phyloP scores from a whole-genome alignment of 2,797 vertebrate species.

The Catharus ustulatus region DNA sequence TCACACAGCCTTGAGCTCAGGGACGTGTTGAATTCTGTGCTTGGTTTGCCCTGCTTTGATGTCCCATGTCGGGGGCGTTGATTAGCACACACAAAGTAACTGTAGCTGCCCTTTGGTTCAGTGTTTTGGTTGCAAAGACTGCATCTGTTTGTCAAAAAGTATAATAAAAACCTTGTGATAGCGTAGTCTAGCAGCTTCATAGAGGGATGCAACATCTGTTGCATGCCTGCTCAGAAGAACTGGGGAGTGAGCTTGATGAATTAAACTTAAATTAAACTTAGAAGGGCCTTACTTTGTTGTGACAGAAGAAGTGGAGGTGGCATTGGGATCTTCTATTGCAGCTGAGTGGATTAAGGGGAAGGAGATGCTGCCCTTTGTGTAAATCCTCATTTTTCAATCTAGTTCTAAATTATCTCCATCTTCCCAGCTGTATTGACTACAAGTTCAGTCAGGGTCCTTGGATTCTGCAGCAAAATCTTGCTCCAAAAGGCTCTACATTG shows the following conservation, averaged over 20 bases:
- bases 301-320: not conserved
- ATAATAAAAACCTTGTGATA: not conserved
- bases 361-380: not conserved
- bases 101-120: conserved; percentile 8
- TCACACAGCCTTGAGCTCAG: conserved; percentile 49
- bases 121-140: not conserved
- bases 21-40: not conserved
- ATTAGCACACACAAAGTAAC: conserved; percentile 4
- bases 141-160: not conserved
- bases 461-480: not conserved
- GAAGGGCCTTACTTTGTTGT: not conserved
- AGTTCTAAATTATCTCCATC: not conserved
- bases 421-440: not conserved
- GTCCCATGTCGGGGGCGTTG: not conserved
- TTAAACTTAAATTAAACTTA: not conserved
- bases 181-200: not conserved
- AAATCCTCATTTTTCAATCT: not conserved
- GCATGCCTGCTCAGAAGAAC: not conserved
- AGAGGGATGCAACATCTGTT: not conserved
- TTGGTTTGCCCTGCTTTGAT: conserved; percentile 12
- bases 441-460: not conserved
- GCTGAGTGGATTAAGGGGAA: not conserved
- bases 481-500: not conserved
- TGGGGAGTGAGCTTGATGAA: not conserved
- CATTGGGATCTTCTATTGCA: not conserved